Percentiles rank a stretch among this genome's conserved stretches.
Evolutionary conservation across 2,113 vertebrate genomes (phyloP).

Genomic region (Malurus cyaneus): DNA sequence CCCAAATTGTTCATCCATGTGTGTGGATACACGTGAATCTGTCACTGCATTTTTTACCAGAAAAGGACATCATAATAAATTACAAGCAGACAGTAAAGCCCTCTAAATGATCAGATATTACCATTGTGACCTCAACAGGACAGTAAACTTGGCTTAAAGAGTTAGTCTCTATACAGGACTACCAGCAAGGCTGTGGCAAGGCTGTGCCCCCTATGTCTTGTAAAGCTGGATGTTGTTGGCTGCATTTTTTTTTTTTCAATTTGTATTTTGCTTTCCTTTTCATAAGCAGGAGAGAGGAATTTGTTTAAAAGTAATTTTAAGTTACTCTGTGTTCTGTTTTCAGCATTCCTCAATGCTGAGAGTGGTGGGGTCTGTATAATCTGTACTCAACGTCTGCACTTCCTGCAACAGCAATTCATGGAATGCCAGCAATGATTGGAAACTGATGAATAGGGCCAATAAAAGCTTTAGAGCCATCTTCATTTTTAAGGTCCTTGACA

Average conservation of each 20-base stretch:
- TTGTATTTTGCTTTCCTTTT: not conserved
- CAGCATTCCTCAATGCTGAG: not conserved
- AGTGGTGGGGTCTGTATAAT: not conserved
- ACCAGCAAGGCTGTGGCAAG: not conserved
- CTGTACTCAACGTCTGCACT: not conserved
- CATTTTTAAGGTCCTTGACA: not conserved
- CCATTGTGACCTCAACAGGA: not conserved
- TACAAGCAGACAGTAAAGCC: not conserved
- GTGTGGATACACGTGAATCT: not conserved
- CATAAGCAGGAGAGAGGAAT: not conserved
- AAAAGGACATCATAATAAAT: not conserved
- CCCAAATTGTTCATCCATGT: not conserved
- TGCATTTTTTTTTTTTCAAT: not conserved
- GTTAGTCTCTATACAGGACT: not conserved
- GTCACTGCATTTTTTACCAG: not conserved
- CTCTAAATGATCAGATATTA: not conserved
- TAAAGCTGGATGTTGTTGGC: not conserved
- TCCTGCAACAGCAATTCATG: not conserved
- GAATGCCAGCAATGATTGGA: not conserved
- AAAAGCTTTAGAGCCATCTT: not conserved
- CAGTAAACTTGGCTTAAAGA: not conserved
- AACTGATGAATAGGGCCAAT: not conserved
- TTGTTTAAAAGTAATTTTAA: not conserved
- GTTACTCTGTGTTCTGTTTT: not conserved
- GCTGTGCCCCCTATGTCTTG: fast-evolving